Evolutionary conservation across 2,113 vertebrate genomes (phyloP).

Genomic region (Pollimyrus isidori): DNA sequence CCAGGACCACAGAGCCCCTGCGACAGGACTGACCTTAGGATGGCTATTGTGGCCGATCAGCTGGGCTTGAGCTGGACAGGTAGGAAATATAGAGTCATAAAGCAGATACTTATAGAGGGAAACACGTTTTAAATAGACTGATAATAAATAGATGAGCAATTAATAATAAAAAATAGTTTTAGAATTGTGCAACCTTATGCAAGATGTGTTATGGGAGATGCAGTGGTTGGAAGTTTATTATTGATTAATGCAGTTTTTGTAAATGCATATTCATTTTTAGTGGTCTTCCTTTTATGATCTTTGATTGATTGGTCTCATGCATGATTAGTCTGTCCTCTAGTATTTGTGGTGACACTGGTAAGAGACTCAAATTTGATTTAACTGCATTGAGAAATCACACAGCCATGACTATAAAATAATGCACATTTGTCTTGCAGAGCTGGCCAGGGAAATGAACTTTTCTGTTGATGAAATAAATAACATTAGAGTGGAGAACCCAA

Average conservation of each 20-base stretch:
- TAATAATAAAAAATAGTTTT: background rate
- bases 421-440: constrained; percentile 71
- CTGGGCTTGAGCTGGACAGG: constrained; percentile 99
- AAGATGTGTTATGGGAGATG: background rate
- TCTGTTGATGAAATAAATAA: constrained; percentile 98
- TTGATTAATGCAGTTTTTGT: background rate
- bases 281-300: background rate
- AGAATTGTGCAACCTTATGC: background rate
- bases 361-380: constrained; percentile 27
- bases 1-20: constrained; percentile 98
- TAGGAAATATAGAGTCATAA: constrained; percentile 49
- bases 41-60: constrained; percentile 98
- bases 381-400: constrained; percentile 25
- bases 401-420: constrained; percentile 18
- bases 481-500: constrained; percentile 95
- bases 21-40: constrained; percentile 95
- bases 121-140: background rate
- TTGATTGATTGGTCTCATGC: background rate
- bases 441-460: constrained; percentile 97
- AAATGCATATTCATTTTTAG: background rate
- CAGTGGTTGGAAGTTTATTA: background rate
- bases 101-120: background rate
- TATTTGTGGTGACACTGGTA: background rate
- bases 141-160: background rate
- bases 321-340: background rate